Base-by-base conservation (phyloP, 2,888 invertebrate genomes). In the Zele albiditarsus region DNA sequence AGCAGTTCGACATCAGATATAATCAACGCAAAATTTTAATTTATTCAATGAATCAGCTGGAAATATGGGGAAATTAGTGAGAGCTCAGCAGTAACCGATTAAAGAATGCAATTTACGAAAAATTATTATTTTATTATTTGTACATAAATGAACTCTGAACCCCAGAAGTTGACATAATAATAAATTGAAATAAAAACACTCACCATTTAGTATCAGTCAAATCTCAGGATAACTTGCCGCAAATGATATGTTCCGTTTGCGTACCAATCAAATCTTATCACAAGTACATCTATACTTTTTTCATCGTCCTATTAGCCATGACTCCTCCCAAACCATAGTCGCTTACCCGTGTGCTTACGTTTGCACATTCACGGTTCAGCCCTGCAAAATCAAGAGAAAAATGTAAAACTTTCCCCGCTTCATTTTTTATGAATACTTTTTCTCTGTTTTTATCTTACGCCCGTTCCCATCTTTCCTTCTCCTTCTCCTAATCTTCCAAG, bases 341-440 rank as follows among this genome's bases (percentile, higher is more conserved):
- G 65, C 63, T 70, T 73, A 68, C 46, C 60, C 28, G 28, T 60
- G 16, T 62, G 74, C 74, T 46, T 66, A 58, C 74, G 74, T 65
- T 74, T 58, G 74, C 70, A 74, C 65, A 71, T 74, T 74, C 57
- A 38, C 27, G 66, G 27, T 31, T 14, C 65, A 66, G 71, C 66
- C 63, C 42, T 57, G 65, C 46, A 71, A 71, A 74, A 74, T 66
- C 74, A 53, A 66, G 66, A 71, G 57, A 74, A 70, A 46, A 46
- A n/a, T n/a, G 58, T 71, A 71, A 70, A 70, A 71, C 46, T 70
- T 65, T 27, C 74, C 71, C 57, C 16, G 16, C 6, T 28, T 58
- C 58, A 74, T 74, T 46, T 46, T 46, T 70, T 49, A 66, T 58
- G 58, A 65, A 74, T 53, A 38, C 31, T 57, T 38, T 31, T 46